Base-by-base conservation (phyloP, 2,888 invertebrate genomes). In the Pterostichus niger region DNA sequence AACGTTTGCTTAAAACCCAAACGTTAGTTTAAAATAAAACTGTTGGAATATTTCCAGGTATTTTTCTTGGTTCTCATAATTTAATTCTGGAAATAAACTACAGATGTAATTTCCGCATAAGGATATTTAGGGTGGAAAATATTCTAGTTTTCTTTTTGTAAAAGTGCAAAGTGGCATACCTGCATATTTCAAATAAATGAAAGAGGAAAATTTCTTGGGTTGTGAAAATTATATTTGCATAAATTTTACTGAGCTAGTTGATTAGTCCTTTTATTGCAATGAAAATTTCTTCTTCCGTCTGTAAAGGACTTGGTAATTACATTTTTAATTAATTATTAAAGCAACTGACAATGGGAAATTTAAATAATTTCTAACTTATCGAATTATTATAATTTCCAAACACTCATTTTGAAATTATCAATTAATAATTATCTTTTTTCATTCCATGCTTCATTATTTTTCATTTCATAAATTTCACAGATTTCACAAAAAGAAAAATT, bases 191-290 rank as follows among this genome's bases (percentile, higher is more conserved):
- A 59, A 64, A 64, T n/a, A 64, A n/a, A 33, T 33, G 13, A 73
- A 73, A 59, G 15, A 15, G 46, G 13, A 71, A 71, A 40, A 44
- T 44, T 44, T 46, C 78, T 40, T 46, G 46, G n/a, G 56, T 40
- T 35, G 40, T 13, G 44, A 11, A 78, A 78, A 78, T 78, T 78
- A 78, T 78, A 44, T 78, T 78, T 59, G 78, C 78, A 78, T 78
- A 78, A 59, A 78, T 33, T 61, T 59, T 59, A 54, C 24, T 24
- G 24, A 15, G 13, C 56, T 13, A n/a, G 59, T 59, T 59, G 40
- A 54, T 54, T 24, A 49, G 13, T 78, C 13, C 59, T 15, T 33
- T 78, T 40, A 78, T 56, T 78, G 56, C 59, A 15, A 78, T 59
- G 40, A 15, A 44, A 78, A 59, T 78, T 61, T 54, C 6, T 35